Conservation (phyloP, 2,888 invertebrate genomes). For the Neoitamus cyanurus region DNA sequence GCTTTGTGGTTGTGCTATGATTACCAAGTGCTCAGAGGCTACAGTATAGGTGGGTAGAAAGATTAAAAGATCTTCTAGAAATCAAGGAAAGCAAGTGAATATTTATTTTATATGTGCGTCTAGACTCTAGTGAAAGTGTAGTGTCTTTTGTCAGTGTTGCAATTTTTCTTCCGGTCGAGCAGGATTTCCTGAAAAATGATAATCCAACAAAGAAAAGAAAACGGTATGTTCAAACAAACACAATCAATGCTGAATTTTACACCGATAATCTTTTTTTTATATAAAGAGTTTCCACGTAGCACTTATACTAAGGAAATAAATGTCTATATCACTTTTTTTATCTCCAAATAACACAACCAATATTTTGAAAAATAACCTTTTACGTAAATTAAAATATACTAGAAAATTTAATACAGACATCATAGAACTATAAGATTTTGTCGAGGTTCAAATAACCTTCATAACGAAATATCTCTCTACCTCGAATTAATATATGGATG, state of each 20-base stretch:
- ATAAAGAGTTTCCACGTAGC: not conserved
- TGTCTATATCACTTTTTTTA: not conserved
- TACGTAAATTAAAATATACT: not conserved
- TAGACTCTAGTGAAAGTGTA: not conserved
- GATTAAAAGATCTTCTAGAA: not conserved
- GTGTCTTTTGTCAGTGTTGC: conserved; percentile 36
- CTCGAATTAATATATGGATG: no score
- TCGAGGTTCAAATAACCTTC: not conserved
- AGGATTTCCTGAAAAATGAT: not conserved
- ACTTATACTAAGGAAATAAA: not conserved
- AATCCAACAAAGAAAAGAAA: not conserved
- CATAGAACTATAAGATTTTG: not conserved
- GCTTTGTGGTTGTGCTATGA: conserved; percentile 18
- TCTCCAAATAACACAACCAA: not conserved
- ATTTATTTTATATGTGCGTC: not conserved
- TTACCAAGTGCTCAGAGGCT: conserved; percentile 25
- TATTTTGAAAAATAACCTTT: not conserved
- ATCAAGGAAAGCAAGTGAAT: not conserved
- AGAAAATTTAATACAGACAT: not conserved
- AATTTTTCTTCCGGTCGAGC: not conserved
- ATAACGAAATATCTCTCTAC: no score
- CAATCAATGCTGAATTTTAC: not conserved
- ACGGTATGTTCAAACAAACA: not conserved
- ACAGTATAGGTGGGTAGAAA: not conserved
- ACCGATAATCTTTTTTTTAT: not conserved